Conservation (phyloP, 1,140 invertebrate genomes). For the Polypedilum vanderplanki region DNA sequence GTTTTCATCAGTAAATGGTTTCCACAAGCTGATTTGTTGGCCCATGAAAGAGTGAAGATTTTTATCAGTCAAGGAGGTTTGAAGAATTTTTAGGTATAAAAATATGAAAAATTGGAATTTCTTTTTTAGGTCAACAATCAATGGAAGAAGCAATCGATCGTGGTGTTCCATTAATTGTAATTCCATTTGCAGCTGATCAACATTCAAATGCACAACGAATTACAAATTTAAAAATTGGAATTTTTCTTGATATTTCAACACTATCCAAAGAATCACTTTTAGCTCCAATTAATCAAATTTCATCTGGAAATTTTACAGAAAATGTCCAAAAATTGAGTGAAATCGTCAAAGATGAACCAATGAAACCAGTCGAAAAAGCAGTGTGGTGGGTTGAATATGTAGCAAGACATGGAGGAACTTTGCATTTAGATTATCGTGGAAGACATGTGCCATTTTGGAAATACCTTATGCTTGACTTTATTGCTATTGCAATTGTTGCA, state of each 20-base stretch:
- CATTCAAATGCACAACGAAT: slow-evolving; percentile 6
- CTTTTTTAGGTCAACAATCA: slow-evolving; percentile 9
- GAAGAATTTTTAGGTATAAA: neutral
- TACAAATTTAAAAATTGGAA: neutral
- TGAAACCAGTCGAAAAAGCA: slow-evolving; percentile 31
- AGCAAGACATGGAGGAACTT: slow-evolving; percentile 21
- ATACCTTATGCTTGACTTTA: neutral
- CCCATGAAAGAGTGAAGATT: slow-evolving; percentile 47
- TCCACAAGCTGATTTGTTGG: slow-evolving; percentile 56
- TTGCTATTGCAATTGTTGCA: neutral
- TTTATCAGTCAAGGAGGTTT: slow-evolving; percentile 56
- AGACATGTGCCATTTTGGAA: neutral
- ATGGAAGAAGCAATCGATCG: slow-evolving; percentile 33
- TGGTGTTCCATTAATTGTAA: slow-evolving; percentile 16
- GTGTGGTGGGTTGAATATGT: slow-evolving; percentile 38
- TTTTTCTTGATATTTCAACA: neutral
- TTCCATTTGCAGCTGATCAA: slow-evolving; percentile 21
- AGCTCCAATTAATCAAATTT: neutral
- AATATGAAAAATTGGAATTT: neutral
- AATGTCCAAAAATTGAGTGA: neutral
- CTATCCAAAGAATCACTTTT: neutral
- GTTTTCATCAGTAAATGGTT: slow-evolving; percentile 56
- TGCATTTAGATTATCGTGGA: neutral
- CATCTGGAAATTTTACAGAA: neutral
- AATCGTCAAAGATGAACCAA: slow-evolving; percentile 24